Conservation (phyloP, 2,797 vertebrate genomes). For the Jordanella pulchra region DNA sequence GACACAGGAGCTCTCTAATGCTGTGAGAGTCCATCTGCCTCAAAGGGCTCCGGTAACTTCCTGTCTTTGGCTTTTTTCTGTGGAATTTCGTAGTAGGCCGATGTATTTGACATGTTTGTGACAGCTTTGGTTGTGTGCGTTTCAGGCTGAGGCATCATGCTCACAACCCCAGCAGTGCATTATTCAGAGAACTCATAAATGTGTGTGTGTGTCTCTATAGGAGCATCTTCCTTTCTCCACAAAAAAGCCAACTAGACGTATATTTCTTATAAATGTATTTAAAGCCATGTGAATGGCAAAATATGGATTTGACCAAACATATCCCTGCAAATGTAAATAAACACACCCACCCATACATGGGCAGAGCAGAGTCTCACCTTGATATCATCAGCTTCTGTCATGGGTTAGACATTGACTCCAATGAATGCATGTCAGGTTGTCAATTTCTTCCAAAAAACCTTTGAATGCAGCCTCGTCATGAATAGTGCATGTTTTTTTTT, state of each 20-base stretch:
- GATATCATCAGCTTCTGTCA: slow-evolving; percentile 82
- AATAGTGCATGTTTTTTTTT: slow-evolving; percentile 84
- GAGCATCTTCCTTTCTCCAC: slow-evolving; percentile 21
- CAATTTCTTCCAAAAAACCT: slow-evolving; percentile 73
- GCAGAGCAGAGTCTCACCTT: slow-evolving; percentile 79
- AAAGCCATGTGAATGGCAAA: slow-evolving; percentile 28
- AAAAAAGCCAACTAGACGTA: slow-evolving; percentile 48
- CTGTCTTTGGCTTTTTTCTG: slow-evolving; percentile 74
- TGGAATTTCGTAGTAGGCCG: slow-evolving; percentile 88
- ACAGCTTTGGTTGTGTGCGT: slow-evolving; percentile 81
- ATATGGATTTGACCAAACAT: slow-evolving; percentile 36
- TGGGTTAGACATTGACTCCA: slow-evolving; percentile 82
- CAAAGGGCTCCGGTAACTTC: slow-evolving; percentile 71
- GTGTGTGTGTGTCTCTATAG: slow-evolving; percentile 31
- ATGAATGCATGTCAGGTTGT: slow-evolving; percentile 80
- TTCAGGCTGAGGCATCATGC: slow-evolving; percentile 76
- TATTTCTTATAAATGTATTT: slow-evolving; percentile 26
- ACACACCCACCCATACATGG: slow-evolving; percentile 48
- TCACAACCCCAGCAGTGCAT: slow-evolving; percentile 79
- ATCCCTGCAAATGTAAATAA: slow-evolving; percentile 35
- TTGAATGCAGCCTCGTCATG: slow-evolving; percentile 77
- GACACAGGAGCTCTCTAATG: slow-evolving; percentile 64
- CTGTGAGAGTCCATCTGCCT: slow-evolving; percentile 71
- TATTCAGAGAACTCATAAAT: slow-evolving; percentile 69
- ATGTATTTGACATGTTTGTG: slow-evolving; percentile 89